A percentile compares a stretch with the other conserved stretches of the same genome.
These are phyloP conservation scores for Callyntrura guangdongensis DNA, from an alignment of 2,888 invertebrate genomes.

Conservation along the genomic window DNA sequence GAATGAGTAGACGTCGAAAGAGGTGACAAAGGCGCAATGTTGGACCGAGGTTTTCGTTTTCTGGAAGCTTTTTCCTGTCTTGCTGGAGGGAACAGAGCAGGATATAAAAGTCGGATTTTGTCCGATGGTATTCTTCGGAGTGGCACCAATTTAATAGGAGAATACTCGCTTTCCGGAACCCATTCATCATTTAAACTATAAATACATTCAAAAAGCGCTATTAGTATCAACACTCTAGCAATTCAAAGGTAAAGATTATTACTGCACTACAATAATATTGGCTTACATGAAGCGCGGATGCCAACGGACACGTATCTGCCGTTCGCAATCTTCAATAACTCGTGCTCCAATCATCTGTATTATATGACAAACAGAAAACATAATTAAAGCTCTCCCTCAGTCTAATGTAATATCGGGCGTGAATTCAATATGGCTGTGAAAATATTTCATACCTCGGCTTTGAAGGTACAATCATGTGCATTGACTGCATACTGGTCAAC, in stretches of 20 bases:
- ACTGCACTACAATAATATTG: neutral
- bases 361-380: conserved; percentile 77
- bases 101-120: conserved; percentile 82
- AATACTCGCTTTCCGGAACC: conserved; percentile 82
- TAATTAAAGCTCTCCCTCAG: neutral
- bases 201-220: neutral
- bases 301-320: conserved; percentile 93
- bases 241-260: too few relatives aligned
- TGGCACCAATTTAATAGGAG: conserved; percentile 82
- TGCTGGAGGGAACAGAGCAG: conserved; percentile 82
- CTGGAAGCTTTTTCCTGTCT: conserved; percentile 80
- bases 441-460: conserved; percentile 78
- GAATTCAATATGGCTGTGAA: neutral
- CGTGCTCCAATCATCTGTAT: conserved; percentile 89
- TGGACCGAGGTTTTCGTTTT: conserved; percentile 76
- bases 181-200: conserved; percentile 84
- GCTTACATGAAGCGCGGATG: conserved; percentile 94
- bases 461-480: conserved; percentile 82
- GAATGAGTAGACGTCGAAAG: conserved; percentile 69
- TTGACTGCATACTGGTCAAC: conserved; percentile 87
- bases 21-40: conserved; percentile 61
- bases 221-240: too few relatives aligned
- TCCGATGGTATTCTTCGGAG: conserved; percentile 82
- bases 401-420: neutral
- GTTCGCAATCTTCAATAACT: conserved; percentile 89